These are phyloP conservation scores for Temnothorax longispinosus DNA, from an alignment of 1,140 invertebrate genomes.

Conservation along the genomic window DNA sequence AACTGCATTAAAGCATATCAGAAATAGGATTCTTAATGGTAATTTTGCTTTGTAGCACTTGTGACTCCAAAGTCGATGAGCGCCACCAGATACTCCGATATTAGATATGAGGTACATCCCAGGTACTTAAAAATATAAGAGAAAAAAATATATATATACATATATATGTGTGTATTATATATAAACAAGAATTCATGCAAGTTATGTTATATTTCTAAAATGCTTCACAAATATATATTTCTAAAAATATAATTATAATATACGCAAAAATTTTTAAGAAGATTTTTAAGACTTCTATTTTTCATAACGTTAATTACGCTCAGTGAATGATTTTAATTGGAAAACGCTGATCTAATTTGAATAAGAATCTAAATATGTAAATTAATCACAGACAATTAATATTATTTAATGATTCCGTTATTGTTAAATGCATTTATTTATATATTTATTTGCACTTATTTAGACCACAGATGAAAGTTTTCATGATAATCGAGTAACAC, in stretches of 20 bases:
- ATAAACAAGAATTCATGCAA: not conserved
- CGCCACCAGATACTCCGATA: slow-evolving; percentile 88
- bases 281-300: too few relatives aligned
- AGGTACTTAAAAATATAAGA: not conserved
- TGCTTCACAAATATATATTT: not conserved
- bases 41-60: slow-evolving; percentile 88
- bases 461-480: not conserved
- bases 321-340: too few relatives aligned
- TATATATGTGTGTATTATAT: not conserved
- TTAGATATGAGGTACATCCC: slow-evolving; percentile 21
- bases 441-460: not conserved
- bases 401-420: not conserved
- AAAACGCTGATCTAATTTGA: not conserved
- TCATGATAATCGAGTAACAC: too few relatives aligned
- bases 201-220: not conserved
- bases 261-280: not conserved
- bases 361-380: not conserved
- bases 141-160: not conserved
- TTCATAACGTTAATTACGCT: too few relatives aligned
- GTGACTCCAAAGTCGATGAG: slow-evolving; percentile 90
- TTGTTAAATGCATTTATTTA: not conserved
- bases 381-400: not conserved
- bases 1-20: slow-evolving; percentile 67
- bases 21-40: slow-evolving; percentile 79
- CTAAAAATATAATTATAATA: not conserved